phyloP scores from a whole-genome alignment of 2,888 invertebrate genomes.

The Campoplex capitator region DNA sequence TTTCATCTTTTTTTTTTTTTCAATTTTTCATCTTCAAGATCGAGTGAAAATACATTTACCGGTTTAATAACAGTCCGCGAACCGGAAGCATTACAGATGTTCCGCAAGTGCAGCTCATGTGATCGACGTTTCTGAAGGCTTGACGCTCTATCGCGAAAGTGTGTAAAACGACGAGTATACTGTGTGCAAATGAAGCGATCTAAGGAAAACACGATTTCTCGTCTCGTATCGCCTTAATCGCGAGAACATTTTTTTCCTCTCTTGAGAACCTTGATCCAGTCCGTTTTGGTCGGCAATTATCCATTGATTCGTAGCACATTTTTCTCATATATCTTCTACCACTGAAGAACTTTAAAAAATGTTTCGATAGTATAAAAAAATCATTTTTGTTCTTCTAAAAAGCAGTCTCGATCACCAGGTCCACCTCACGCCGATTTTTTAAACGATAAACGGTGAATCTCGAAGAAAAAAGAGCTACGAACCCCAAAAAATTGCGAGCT shows the following conservation, averaged over 20 bases:
- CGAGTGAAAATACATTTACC: slow-evolving; percentile 43
- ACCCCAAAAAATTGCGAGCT: too few relatives aligned
- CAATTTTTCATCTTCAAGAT: background rate
- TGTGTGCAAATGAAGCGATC: slow-evolving; percentile 56
- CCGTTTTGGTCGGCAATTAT: background rate
- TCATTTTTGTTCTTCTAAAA: background rate
- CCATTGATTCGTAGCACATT: background rate
- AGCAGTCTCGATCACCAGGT: too few relatives aligned
- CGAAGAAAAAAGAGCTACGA: too few relatives aligned
- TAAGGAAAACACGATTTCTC: slow-evolving; percentile 32
- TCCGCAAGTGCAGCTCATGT: slow-evolving; percentile 4
- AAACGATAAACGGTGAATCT: background rate
- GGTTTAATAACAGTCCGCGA: slow-evolving; percentile 54
- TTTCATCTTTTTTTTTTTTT: background rate
- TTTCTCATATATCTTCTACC: background rate
- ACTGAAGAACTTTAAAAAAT: background rate
- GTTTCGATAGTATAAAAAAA: background rate
- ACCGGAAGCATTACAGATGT: slow-evolving; percentile 14
- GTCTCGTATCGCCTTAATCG: slow-evolving; percentile 43
- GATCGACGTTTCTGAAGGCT: slow-evolving; percentile 15
- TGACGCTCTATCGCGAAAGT: slow-evolving; percentile 51
- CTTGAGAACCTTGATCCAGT: slow-evolving; percentile 10
- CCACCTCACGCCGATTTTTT: background rate
- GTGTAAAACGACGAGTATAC: slow-evolving; percentile 33
- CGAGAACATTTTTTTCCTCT: slow-evolving; percentile 6